Evolutionary conservation across 2,888 invertebrate genomes (phyloP).

Genomic region (Exephanes ischioxanthus): DNA sequence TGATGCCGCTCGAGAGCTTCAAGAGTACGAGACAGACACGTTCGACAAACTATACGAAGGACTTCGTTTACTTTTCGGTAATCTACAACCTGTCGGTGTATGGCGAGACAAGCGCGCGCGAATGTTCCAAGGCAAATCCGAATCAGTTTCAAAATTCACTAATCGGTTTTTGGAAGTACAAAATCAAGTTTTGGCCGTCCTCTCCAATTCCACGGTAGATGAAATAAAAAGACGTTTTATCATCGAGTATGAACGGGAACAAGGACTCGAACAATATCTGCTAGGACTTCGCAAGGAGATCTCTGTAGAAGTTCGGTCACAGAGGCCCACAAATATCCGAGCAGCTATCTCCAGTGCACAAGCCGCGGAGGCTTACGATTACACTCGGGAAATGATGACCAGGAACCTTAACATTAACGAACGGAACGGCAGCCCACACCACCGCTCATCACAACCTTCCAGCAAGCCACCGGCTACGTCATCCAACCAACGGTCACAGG

Average conservation of each 20-base stretch:
- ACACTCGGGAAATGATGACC: conserved; percentile 29
- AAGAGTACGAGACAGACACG: not conserved
- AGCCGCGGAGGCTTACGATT: conserved; percentile 23
- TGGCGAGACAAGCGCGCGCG: conserved; percentile 9
- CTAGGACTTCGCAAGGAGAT: conserved; percentile 31
- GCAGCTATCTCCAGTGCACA: not conserved
- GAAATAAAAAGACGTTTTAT: not conserved
- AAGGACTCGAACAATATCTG: conserved; percentile 34
- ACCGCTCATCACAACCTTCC: not conserved
- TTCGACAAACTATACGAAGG: not conserved
- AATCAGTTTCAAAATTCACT: conserved; percentile 26
- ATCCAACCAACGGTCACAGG: not conserved
- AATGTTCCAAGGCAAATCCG: conserved; percentile 9
- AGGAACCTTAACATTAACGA: conserved; percentile 6
- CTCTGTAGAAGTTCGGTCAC: conserved; percentile 9
- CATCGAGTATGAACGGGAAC: conserved; percentile 1
- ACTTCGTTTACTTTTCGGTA: conserved; percentile 7
- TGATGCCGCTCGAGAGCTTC: not conserved
- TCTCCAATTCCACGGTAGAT: no score
- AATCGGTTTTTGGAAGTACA: conserved; percentile 19
- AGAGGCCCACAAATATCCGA: not conserved
- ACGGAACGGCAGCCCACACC: not conserved
- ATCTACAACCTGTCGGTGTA: conserved; percentile 32
- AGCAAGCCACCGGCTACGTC: not conserved
- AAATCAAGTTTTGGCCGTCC: not conserved